These are phyloP conservation scores for Selene dorsalis DNA, from an alignment of 2,797 vertebrate genomes.

Conservation along the genomic window DNA sequence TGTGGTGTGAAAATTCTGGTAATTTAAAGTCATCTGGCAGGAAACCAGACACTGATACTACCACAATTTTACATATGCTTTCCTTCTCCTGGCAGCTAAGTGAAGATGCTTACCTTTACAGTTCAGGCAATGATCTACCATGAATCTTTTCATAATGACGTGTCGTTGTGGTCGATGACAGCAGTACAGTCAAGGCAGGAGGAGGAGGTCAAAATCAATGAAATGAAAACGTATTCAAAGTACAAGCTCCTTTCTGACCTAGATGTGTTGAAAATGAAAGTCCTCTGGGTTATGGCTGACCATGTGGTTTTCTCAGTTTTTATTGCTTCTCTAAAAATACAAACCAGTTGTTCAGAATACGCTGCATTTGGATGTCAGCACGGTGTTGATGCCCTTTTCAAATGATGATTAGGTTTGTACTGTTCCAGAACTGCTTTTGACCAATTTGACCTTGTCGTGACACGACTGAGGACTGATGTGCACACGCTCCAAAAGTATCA, in stretches of 20 bases:
- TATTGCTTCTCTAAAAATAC: slow-evolving; percentile 24
- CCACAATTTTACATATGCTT: slow-evolving; percentile 40
- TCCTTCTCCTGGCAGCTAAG: background rate
- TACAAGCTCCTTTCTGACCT: slow-evolving; percentile 5
- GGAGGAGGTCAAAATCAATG: background rate
- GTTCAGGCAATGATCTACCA: background rate
- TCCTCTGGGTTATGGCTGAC: background rate
- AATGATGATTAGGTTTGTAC: background rate
- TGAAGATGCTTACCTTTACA: background rate
- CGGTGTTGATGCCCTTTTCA: background rate
- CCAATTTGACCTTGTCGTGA: background rate
- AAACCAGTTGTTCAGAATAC: slow-evolving; percentile 8
- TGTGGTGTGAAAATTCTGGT: slow-evolving; percentile 25
- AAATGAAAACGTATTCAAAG: background rate
- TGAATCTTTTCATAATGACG: background rate
- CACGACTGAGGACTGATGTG: background rate
- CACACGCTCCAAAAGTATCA: background rate
- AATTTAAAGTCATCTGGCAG: slow-evolving; percentile 20
- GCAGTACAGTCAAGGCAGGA: background rate
- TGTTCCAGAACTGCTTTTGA: background rate
- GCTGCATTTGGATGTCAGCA: background rate
- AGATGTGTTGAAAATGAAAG: background rate
- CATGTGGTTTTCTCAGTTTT: slow-evolving; percentile 40
- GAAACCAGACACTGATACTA: slow-evolving; percentile 28
- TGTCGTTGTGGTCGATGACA: background rate